Conservation (phyloP, 2,888 invertebrate species). For the Cerceris rybyensis region DNA sequence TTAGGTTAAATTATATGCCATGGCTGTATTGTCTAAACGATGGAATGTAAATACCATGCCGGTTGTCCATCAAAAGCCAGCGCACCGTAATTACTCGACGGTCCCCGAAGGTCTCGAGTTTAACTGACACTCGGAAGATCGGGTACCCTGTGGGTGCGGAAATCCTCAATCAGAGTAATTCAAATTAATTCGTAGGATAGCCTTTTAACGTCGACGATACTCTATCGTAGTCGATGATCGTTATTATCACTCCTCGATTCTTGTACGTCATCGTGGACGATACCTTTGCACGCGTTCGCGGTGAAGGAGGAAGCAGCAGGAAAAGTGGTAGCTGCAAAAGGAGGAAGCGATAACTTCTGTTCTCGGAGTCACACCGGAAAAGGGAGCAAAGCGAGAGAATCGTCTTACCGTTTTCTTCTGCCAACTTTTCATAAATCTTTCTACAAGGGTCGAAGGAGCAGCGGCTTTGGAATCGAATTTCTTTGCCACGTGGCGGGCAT, state of each 20-base stretch:
- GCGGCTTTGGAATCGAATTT: conserved; percentile 67
- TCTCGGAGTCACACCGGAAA: conserved; percentile 38
- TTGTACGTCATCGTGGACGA: too few species aligned
- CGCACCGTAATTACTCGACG: conserved; percentile 64
- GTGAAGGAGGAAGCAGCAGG: too few species aligned
- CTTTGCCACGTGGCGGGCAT: conserved; percentile 71
- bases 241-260: background rate
- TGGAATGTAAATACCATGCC: conserved; percentile 67
- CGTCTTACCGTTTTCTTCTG: conserved; percentile 60
- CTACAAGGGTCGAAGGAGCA: conserved; percentile 53
- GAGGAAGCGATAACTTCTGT: conserved; percentile 31
- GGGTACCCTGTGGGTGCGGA: conserved; percentile 58
- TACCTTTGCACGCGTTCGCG: too few species aligned
- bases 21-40: conserved; percentile 61
- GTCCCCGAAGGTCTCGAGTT: conserved; percentile 15
- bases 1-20: conserved; percentile 58
- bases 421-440: conserved; percentile 71
- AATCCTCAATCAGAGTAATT: conserved; percentile 75
- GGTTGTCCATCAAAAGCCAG: conserved; percentile 64
- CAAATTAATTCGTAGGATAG: conserved; percentile 67
- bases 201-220: background rate
- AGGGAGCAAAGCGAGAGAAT: conserved; percentile 28
- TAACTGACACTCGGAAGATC: conserved; percentile 38
- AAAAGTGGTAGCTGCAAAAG: background rate
- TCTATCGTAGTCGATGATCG: background rate